Evolutionary conservation across 2,797 vertebrate species (phyloP).

Genomic region (Helicolenus hilgendorfi): DNA sequence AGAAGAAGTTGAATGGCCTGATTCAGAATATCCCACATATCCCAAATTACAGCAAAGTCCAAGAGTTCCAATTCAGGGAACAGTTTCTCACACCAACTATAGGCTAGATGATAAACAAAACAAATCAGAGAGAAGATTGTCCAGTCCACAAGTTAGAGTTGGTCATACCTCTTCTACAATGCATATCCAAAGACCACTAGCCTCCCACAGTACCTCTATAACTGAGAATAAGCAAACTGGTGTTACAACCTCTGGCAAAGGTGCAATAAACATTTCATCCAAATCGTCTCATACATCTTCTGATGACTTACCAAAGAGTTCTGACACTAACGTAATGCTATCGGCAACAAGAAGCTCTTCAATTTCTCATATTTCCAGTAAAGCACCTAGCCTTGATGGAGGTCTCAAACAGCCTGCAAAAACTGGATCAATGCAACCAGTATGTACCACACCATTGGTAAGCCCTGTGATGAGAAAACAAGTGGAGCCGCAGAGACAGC

Average conservation of each 20-base stretch:
- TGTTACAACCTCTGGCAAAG: conserved; percentile 75
- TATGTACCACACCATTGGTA: background rate
- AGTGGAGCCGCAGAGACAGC: conserved; percentile 5
- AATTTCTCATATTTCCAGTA: background rate
- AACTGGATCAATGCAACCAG: background rate
- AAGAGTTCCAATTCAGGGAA: conserved; percentile 13
- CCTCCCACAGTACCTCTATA: background rate
- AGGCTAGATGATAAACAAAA: conserved; percentile 37
- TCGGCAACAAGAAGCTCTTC: conserved; percentile 50
- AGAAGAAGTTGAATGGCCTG: conserved; percentile 62
- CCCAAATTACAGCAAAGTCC: conserved; percentile 17
- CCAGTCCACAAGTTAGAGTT: conserved; percentile 34
- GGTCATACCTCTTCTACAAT: conserved; percentile 21
- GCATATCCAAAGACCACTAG: conserved; percentile 30
- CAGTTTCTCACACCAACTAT: conserved; percentile 32
- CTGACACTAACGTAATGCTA: conserved; percentile 40
- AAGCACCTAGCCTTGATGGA: background rate
- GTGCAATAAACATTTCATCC: conserved; percentile 70
- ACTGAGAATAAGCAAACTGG: conserved; percentile 22
- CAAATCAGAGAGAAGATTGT: conserved; percentile 38
- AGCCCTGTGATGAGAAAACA: conserved; percentile 40
- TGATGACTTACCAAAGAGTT: conserved; percentile 60
- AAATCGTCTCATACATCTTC: conserved; percentile 34
- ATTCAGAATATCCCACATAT: conserved; percentile 22
- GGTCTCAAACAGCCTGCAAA: conserved; percentile 29